Conservation (phyloP, 2,797 vertebrate species). For the Clarias laeviceps region DNA sequence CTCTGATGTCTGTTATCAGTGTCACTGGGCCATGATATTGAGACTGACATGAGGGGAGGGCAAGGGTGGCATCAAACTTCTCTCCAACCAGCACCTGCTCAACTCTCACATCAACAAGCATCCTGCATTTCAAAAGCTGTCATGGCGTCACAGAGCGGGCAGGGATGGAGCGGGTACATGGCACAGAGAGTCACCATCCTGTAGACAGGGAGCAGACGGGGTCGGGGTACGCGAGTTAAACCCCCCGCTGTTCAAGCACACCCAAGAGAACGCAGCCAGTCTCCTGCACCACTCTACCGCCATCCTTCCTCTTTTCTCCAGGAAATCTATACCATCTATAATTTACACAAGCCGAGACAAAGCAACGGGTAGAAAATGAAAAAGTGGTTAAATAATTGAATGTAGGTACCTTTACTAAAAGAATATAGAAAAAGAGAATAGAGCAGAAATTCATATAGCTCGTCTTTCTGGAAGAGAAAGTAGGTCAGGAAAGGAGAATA, state of each 20-base stretch:
- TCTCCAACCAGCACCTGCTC: slow-evolving; percentile 42
- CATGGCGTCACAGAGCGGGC: slow-evolving; percentile 40
- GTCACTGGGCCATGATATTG: slow-evolving; percentile 47
- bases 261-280: slow-evolving; percentile 37
- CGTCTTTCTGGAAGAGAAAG: slow-evolving; percentile 60
- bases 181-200: slow-evolving; percentile 19
- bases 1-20: slow-evolving; percentile 25
- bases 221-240: slow-evolving; percentile 53
- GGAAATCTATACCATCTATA: slow-evolving; percentile 74
- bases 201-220: slow-evolving; percentile 55
- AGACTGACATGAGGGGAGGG: slow-evolving; percentile 33
- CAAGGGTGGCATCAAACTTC: slow-evolving; percentile 44
- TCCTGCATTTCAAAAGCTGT: slow-evolving; percentile 53
- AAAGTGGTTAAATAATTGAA: slow-evolving; percentile 76
- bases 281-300: slow-evolving; percentile 35
- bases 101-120: slow-evolving; percentile 44
- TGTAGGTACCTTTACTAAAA: slow-evolving; percentile 59
- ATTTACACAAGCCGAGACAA: slow-evolving; percentile 73
- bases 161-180: slow-evolving; percentile 24
- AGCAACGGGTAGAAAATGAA: slow-evolving; percentile 69
- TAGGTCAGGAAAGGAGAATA: slow-evolving; percentile 58
- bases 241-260: slow-evolving; percentile 39
- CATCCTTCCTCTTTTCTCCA: slow-evolving; percentile 40
- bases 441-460: slow-evolving; percentile 58
- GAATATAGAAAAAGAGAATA: slow-evolving; percentile 44